phyloP scores from a whole-genome alignment of 2,888 invertebrate species.

The Andrena trimmerana region DNA sequence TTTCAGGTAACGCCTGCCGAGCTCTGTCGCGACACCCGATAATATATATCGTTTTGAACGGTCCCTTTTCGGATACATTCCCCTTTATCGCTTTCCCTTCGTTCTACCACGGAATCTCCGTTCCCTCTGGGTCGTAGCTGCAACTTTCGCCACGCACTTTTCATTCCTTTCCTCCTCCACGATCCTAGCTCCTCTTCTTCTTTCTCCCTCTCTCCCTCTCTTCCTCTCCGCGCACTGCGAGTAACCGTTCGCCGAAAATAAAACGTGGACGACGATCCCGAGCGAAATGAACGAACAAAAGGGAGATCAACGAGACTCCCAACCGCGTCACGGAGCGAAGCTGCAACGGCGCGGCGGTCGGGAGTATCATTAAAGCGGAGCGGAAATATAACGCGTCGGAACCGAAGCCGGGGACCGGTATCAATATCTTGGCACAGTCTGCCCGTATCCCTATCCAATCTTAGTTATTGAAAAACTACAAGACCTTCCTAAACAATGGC shows the following conservation, averaged over 20 bases:
- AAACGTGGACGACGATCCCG: background rate
- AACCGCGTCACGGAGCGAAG: slow-evolving; percentile 31
- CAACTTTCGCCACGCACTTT: background rate
- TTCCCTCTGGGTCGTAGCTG: background rate
- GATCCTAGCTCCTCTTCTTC: background rate
- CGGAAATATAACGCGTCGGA: slow-evolving; percentile 35
- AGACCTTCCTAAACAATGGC: slow-evolving; percentile 77
- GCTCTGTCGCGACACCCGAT: slow-evolving; percentile 44
- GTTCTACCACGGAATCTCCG: background rate
- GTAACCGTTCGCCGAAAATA: background rate
- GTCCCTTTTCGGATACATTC: slow-evolving; percentile 26
- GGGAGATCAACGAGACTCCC: slow-evolving; percentile 22
- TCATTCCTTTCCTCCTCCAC: too few relatives aligned
- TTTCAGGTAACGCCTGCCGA: slow-evolving; percentile 58
- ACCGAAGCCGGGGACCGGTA: slow-evolving; percentile 42
- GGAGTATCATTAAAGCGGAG: slow-evolving; percentile 30
- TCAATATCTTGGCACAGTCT: slow-evolving; percentile 67
- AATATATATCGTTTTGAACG: slow-evolving; percentile 53
- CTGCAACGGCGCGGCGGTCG: background rate
- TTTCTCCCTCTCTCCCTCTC: background rate
- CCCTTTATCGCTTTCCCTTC: slow-evolving; percentile 11
- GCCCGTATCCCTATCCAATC: slow-evolving; percentile 75
- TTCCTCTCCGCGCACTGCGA: background rate
- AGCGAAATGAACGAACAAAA: slow-evolving; percentile 17
- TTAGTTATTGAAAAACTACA: slow-evolving; percentile 78